Percentiles rank a stretch among this genome's conserved stretches.
Conservation (phyloP, 2,797 vertebrate genomes). For the Cuculus canorus region DNA sequence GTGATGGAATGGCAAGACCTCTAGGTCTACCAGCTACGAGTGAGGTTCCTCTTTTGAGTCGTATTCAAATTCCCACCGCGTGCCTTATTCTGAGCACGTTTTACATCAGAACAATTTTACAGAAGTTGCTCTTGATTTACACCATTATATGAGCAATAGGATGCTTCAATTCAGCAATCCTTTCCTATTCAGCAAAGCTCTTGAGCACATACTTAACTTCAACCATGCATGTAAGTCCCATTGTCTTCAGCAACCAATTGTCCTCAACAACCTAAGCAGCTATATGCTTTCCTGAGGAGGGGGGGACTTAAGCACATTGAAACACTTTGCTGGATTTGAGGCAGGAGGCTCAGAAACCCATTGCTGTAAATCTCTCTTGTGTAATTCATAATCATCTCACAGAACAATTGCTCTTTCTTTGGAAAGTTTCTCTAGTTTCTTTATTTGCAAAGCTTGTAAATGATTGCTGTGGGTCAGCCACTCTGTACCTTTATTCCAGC, state of each 20-base stretch:
- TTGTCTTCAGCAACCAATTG: conserved; percentile 49
- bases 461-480: conserved; percentile 8
- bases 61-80: not conserved
- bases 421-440: conserved; percentile 19
- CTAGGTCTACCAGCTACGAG: not conserved
- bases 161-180: conserved; percentile 52
- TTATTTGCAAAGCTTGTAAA: conserved; percentile 25
- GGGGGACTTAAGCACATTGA: not conserved
- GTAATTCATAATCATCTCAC: conserved; percentile 26
- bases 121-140: conserved; percentile 58
- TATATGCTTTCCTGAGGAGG: conserved; percentile 23
- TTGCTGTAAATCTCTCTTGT: conserved; percentile 31
- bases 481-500: not conserved
- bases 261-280: conserved; percentile 26
- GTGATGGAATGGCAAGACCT: not conserved
- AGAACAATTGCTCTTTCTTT: conserved; percentile 24
- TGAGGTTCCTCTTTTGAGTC: not conserved
- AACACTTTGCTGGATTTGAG: conserved; percentile 43
- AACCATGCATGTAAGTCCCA: conserved; percentile 24
- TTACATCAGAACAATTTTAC: conserved; percentile 12
- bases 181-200: conserved; percentile 52
- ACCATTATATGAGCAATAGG: conserved; percentile 23
- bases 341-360: conserved; percentile 24
- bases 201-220: conserved; percentile 39
- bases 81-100: conserved; percentile 28